Evolutionary conservation across 2,113 vertebrate species (phyloP).

Genomic region (Sinocyclocheilus maitianheensis): DNA sequence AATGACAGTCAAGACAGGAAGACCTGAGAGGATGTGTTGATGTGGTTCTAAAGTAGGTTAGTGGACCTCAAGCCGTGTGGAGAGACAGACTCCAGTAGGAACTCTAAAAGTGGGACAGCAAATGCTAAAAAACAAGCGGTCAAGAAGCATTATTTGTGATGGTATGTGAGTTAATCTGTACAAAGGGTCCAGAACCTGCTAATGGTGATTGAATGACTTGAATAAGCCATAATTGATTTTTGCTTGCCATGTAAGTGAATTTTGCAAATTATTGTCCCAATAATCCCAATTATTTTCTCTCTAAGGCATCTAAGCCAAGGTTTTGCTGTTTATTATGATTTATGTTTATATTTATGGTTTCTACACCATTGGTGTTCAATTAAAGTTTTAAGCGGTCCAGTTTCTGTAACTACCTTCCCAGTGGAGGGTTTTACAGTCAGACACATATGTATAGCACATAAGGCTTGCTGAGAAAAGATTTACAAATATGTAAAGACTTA

Average conservation of each 20-base stretch:
- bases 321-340: not conserved
- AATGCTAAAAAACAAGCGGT: slow-evolving; percentile 60
- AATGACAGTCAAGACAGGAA: slow-evolving; percentile 71
- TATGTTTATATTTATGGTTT: too few species aligned
- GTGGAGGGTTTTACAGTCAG: too few species aligned
- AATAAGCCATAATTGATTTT: not conserved
- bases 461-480: too few species aligned
- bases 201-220: not conserved
- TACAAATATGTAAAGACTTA: too few species aligned
- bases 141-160: slow-evolving; percentile 44
- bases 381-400: too few species aligned
- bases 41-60: slow-evolving; percentile 78
- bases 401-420: too few species aligned
- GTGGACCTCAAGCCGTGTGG: slow-evolving; percentile 69
- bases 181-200: not conserved
- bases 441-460: too few species aligned
- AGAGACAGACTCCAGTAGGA: slow-evolving; percentile 47
- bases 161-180: not conserved
- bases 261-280: not conserved
- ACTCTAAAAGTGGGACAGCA: slow-evolving; percentile 66
- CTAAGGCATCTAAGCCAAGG: too few species aligned
- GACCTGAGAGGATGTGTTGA: slow-evolving; percentile 71
- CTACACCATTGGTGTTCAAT: not conserved
- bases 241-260: not conserved
- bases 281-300: not conserved